Conservation (phyloP, 2,797 vertebrate species). For the Oryzias sinensis region DNA sequence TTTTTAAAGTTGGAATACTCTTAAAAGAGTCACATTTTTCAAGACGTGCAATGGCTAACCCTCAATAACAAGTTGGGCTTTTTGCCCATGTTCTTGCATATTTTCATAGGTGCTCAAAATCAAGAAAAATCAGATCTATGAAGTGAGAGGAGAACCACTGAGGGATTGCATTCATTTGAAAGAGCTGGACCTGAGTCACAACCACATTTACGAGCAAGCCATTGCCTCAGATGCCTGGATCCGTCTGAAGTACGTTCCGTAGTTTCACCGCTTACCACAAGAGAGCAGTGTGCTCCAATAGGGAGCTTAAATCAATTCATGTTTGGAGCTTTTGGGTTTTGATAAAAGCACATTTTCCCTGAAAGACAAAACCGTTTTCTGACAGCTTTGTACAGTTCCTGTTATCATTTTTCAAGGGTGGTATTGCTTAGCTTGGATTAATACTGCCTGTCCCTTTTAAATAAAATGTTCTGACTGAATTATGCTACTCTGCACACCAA, state of each 20-base stretch:
- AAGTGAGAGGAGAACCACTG: constrained; percentile 66
- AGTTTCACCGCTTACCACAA: constrained; percentile 39
- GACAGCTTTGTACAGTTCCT: not conserved
- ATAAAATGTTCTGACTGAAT: not conserved
- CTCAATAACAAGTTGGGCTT: not conserved
- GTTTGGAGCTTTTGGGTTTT: not conserved
- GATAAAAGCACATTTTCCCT: not conserved
- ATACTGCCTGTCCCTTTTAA: not conserved
- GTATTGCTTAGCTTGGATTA: not conserved
- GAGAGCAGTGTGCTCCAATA: constrained; percentile 39
- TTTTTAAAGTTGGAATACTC: not conserved
- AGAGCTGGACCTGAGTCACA: constrained; percentile 79
- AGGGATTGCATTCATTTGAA: constrained; percentile 67
- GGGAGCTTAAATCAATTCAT: not conserved
- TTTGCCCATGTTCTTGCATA: not conserved
- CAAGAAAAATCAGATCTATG: constrained; percentile 71
- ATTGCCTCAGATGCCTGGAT: constrained; percentile 69
- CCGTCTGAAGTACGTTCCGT: constrained; percentile 63
- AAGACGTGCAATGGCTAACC: not conserved
- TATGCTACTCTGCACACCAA: constrained; percentile 37
- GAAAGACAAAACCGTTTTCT: not conserved
- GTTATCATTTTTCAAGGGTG: not conserved
- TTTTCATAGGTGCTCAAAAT: constrained; percentile 73
- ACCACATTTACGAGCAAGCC: constrained; percentile 74
- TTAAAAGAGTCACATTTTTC: not conserved